Conservation (phyloP, 2,113 vertebrate genomes). For the Triplophysa siluroides region DNA sequence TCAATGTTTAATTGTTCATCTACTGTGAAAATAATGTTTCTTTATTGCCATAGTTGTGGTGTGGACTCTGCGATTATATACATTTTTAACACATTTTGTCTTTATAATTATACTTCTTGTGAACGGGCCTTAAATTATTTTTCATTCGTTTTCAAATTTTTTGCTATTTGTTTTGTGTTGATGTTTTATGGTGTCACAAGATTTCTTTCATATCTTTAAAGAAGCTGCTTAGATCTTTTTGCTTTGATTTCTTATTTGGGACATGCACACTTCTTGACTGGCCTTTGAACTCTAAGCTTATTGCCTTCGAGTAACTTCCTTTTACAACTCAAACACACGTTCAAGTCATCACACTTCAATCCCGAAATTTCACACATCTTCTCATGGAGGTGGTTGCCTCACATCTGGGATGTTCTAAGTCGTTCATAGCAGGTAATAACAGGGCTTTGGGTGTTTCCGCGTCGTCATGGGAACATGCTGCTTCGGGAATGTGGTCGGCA, state of each 20-base stretch:
- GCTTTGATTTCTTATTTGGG: background rate
- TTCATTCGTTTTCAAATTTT: too few species aligned
- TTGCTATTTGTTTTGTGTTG: background rate
- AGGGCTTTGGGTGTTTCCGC: background rate
- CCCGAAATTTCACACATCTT: slow-evolving; percentile 17
- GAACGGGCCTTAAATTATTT: too few species aligned
- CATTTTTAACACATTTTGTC: too few species aligned
- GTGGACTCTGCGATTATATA: too few species aligned
- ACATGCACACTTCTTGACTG: too few species aligned
- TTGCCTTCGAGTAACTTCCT: slow-evolving; percentile 12
- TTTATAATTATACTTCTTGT: too few species aligned
- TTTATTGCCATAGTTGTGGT: too few species aligned
- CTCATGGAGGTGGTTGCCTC: background rate
- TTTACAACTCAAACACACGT: background rate
- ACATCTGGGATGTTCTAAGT: background rate
- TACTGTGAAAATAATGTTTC: too few species aligned
- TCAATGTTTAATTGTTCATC: too few species aligned
- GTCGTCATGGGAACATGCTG: slow-evolving; percentile 2
- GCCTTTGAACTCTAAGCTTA: slow-evolving; percentile 18
- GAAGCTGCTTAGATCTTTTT: background rate
- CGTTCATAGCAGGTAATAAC: slow-evolving; percentile 29
- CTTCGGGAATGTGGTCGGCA: background rate
- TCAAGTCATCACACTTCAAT: slow-evolving; percentile 19
- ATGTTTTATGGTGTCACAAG: background rate
- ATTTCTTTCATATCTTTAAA: background rate